These are phyloP conservation scores for Drosophila tanythrix DNA, from an alignment of 2,888 invertebrate species.

Conservation along the genomic window DNA sequence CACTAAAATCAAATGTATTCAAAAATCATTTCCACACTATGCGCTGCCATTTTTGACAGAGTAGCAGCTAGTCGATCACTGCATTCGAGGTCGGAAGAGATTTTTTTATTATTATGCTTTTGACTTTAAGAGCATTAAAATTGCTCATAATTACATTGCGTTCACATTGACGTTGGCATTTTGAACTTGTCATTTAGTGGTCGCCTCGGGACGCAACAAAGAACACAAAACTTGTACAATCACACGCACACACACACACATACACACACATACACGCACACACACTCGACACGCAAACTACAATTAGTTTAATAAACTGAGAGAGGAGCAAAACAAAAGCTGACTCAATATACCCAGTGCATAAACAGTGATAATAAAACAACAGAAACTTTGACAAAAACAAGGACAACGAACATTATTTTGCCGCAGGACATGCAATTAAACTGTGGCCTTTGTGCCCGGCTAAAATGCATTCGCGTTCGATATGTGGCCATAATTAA, in stretches of 20 bases:
- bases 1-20: background rate
- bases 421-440: slow-evolving; percentile 77
- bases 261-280: slow-evolving; percentile 2
- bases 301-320: slow-evolving; percentile 74
- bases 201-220: slow-evolving; percentile 59
- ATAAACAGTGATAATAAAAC: slow-evolving; percentile 57
- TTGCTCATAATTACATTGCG: slow-evolving; percentile 71
- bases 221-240: slow-evolving; percentile 51
- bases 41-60: background rate
- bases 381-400: slow-evolving; percentile 43
- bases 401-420: slow-evolving; percentile 20
- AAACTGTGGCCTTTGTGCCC: slow-evolving; percentile 66
- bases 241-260: slow-evolving; percentile 26
- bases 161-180: slow-evolving; percentile 56
- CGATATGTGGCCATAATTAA: slow-evolving; percentile 61
- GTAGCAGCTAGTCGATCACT: slow-evolving; percentile 6
- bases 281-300: slow-evolving; percentile 9
- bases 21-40: background rate
- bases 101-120: slow-evolving; percentile 29
- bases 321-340: slow-evolving; percentile 60
- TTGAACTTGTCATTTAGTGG: slow-evolving; percentile 74
- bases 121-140: slow-evolving; percentile 75
- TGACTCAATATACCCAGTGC: slow-evolving; percentile 44
- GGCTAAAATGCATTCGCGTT: slow-evolving; percentile 41
- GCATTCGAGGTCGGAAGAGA: background rate